phyloP scores from a whole-genome alignment of 2,797 vertebrate genomes.

The Eulemur mongoz region DNA sequence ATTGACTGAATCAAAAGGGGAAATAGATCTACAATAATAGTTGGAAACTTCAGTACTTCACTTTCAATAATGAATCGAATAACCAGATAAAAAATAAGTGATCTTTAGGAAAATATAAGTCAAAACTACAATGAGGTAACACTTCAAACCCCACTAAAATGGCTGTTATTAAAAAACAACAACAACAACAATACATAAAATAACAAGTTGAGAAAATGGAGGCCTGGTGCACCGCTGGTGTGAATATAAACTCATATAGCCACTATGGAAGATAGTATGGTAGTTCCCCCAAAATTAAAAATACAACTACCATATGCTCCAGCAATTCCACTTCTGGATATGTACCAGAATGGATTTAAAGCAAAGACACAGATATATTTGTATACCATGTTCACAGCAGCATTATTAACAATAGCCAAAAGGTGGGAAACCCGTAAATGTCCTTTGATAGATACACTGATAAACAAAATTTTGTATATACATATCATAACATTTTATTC shows the following conservation, averaged over 20 bases:
- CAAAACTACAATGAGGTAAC: background rate
- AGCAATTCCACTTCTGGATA: background rate
- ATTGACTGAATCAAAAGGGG: background rate
- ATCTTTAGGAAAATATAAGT: background rate
- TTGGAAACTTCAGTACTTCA: too few relatives aligned
- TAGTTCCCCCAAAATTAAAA: background rate
- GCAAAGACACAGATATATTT: background rate
- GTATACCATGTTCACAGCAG: too few relatives aligned
- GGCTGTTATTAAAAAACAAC: too few relatives aligned
- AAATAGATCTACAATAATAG: too few relatives aligned
- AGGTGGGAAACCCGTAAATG: too few relatives aligned
- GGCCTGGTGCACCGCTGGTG: background rate
- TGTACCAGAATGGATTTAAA: background rate
- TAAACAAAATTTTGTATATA: background rate
- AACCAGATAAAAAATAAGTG: background rate
- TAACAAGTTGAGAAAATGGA: background rate
- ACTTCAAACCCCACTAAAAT: background rate
- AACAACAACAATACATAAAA: background rate
- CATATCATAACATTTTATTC: background rate
- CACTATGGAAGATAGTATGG: background rate
- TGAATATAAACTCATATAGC: background rate
- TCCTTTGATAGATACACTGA: background rate
- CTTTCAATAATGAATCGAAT: too few relatives aligned
- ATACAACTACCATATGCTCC: background rate
- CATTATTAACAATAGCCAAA: too few relatives aligned